Percentiles rank a stretch among this genome's conserved stretches.
phyloP scores from a whole-genome alignment of 2,888 invertebrate genomes.

The Coelopa pilipes region DNA sequence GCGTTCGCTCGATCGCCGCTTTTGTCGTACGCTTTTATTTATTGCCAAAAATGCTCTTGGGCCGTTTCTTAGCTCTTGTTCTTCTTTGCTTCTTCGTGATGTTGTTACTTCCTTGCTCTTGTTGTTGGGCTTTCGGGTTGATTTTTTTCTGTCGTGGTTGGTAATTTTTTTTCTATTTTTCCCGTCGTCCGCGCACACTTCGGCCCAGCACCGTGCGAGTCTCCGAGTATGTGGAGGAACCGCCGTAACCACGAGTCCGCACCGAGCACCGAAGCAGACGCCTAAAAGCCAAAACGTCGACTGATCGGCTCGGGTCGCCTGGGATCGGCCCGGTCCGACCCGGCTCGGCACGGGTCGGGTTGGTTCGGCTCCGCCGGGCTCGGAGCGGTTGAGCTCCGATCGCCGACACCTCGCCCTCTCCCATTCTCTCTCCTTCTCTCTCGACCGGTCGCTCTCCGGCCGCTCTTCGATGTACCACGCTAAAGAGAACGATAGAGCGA shows the following conservation, averaged over 20 bases:
- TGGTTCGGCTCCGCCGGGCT: background rate
- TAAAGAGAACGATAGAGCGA: background rate
- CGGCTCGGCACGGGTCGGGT: background rate
- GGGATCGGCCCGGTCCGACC: background rate
- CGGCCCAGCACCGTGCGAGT: conserved; percentile 4
- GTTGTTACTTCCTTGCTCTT: too few species aligned
- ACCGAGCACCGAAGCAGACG: conserved; percentile 38
- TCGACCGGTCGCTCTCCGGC: background rate
- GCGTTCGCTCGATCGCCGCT: background rate
- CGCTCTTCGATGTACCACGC: background rate
- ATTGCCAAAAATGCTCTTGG: conserved; percentile 23
- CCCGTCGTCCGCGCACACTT: background rate
- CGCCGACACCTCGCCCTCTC: too few species aligned
- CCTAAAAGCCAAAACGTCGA: conserved; percentile 62
- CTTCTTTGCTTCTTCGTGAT: too few species aligned
- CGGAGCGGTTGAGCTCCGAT: background rate
- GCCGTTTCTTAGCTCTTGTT: too few species aligned
- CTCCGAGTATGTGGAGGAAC: conserved; percentile 36
- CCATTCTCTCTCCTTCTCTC: conserved; percentile 13
- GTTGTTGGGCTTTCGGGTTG: too few species aligned
- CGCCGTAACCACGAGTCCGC: conserved; percentile 30
- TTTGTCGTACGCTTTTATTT: background rate
- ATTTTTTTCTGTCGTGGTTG: too few species aligned
- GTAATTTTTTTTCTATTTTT: background rate
- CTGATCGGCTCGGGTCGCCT: conserved; percentile 50